These are phyloP conservation scores for Sesamia nonagrioides DNA, from an alignment of 1,140 invertebrate species.

Conservation along the genomic window DNA sequence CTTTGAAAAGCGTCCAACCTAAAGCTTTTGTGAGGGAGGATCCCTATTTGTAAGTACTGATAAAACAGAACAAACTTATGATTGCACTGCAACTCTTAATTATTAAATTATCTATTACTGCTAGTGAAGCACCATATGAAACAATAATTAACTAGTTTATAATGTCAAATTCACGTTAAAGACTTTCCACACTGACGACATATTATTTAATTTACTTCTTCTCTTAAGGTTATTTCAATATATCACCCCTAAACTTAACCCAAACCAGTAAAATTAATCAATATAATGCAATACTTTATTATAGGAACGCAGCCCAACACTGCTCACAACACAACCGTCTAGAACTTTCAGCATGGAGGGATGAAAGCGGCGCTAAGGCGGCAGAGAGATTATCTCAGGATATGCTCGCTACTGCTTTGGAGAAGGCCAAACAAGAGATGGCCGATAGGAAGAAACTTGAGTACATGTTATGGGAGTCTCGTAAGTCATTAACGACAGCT, in stretches of 20 bases:
- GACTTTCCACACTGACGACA: too few species aligned
- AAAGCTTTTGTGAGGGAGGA: conserved; percentile 96
- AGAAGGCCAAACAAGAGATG: conserved; percentile 92
- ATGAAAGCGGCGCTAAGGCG: conserved; percentile 80
- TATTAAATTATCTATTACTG: too few species aligned
- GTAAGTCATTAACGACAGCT: conserved; percentile 77
- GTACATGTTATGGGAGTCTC: conserved; percentile 91
- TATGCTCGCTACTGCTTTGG: conserved; percentile 90
- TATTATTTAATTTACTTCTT: too few species aligned
- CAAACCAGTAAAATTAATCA: neutral
- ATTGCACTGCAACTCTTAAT: too few species aligned
- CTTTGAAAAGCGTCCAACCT: conserved; percentile 90
- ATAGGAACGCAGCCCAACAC: conserved; percentile 92
- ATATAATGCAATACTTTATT: neutral
- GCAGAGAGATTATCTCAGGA: conserved; percentile 86
- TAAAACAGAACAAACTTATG: too few species aligned
- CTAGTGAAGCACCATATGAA: too few species aligned
- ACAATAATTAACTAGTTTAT: too few species aligned
- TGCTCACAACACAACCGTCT: conserved; percentile 91
- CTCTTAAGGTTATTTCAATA: too few species aligned
- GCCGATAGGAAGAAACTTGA: conserved; percentile 91
- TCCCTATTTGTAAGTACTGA: conserved; percentile 91
- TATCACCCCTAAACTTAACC: too few species aligned
- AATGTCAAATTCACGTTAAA: too few species aligned
- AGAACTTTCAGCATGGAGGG: conserved; percentile 90